Conservation (phyloP, 2,113 vertebrate species). For the Camelus dromedarius region DNA sequence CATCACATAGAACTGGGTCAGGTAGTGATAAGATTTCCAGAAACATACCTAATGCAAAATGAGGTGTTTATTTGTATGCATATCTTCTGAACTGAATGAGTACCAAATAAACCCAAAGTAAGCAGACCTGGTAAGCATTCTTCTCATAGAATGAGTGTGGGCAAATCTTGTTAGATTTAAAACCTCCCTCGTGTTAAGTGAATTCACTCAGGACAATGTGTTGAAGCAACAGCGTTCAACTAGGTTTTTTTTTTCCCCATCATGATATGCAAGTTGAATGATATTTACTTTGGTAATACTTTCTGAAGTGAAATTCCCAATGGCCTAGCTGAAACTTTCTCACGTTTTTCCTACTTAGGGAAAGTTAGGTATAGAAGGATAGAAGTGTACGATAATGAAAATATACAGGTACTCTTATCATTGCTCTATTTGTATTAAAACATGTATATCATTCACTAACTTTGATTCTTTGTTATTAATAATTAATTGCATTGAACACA, state of each 20-base stretch:
- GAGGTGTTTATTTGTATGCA: neutral
- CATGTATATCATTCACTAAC: neutral
- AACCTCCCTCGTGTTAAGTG: neutral
- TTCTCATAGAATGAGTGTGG: neutral
- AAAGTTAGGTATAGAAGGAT: neutral
- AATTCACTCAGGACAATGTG: neutral
- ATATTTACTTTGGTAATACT: neutral
- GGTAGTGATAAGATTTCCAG: neutral
- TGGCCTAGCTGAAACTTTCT: neutral
- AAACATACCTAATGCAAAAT: neutral
- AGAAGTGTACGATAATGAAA: neutral
- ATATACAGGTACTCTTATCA: neutral
- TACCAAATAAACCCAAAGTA: neutral
- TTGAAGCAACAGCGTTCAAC: neutral
- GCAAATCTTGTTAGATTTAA: neutral
- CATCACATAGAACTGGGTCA: neutral
- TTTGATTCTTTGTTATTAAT: slow-evolving; percentile 40
- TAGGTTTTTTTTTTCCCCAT: neutral
- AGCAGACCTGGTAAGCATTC: neutral
- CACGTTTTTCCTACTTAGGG: neutral
- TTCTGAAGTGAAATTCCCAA: neutral
- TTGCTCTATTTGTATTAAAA: neutral
- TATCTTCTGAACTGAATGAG: neutral
- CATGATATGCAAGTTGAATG: neutral
- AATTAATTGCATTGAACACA: slow-evolving; percentile 4